Evolutionary conservation across 2,113 vertebrate genomes (phyloP).

Genomic region (Sardina pilchardus): DNA sequence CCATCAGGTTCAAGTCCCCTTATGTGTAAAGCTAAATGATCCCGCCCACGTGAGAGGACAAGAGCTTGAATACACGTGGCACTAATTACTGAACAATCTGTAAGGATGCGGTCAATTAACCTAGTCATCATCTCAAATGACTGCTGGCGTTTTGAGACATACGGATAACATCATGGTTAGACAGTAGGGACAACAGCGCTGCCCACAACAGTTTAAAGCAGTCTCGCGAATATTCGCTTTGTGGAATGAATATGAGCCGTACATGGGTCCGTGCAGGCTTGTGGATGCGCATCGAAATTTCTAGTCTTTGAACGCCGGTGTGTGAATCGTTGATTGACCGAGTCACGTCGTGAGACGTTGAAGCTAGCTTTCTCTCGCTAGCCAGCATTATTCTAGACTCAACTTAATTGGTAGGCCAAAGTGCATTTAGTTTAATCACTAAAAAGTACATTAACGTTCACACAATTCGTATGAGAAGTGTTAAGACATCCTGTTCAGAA

Average conservation of each 20-base stretch:
- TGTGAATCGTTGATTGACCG: not conserved
- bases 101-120: not conserved
- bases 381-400: not conserved
- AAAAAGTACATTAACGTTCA: not conserved
- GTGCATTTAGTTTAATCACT: not conserved
- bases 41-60: conserved; percentile 33
- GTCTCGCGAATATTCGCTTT: not conserved
- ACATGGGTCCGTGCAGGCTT: not conserved
- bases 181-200: not conserved
- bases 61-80: conserved; percentile 58
- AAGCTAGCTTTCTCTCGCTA: not conserved
- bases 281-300: not conserved
- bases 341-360: not conserved
- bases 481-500: not conserved
- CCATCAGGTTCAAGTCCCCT: not conserved
- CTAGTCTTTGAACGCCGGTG: not conserved
- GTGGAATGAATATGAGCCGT: not conserved
- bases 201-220: not conserved
- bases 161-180: not conserved
- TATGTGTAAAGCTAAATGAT: conserved; percentile 24
- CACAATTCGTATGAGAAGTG: not conserved
- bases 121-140: not conserved
- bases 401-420: not conserved
- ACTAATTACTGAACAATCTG: conserved; percentile 20
- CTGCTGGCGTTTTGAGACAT: not conserved